Evolutionary conservation across 2,113 vertebrate species (phyloP).

Genomic region (Silurus glanis): DNA sequence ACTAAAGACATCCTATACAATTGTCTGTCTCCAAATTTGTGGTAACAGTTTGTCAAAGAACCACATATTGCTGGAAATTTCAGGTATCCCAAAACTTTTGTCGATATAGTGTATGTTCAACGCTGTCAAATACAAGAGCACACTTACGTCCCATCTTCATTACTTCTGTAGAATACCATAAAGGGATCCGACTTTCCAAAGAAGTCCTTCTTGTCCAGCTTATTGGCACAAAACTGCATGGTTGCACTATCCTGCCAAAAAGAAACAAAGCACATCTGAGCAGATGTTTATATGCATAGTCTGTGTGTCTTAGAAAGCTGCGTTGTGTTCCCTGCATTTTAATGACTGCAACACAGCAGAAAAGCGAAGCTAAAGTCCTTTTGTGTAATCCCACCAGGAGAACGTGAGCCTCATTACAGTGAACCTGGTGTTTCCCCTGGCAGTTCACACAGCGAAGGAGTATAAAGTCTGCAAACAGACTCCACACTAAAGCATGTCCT

Average conservation of each 20-base stretch:
- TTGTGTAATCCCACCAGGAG: constrained; percentile 38
- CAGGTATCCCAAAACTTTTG: no score
- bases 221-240: constrained; percentile 92
- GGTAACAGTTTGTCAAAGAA: no score
- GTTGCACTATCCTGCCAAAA: constrained; percentile 67
- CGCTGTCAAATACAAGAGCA: background rate
- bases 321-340: constrained; percentile 3
- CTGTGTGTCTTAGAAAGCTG: background rate
- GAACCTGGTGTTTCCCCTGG: constrained; percentile 12
- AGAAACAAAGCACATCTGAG: background rate
- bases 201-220: constrained; percentile 92
- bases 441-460: constrained; percentile 5
- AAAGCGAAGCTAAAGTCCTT: constrained; percentile 14
- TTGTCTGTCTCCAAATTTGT: no score
- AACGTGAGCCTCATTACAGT: constrained; percentile 28
- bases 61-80: no score
- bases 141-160: constrained; percentile 90
- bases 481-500: background rate
- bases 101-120: background rate
- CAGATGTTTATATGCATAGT: background rate
- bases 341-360: constrained; percentile 34
- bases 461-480: constrained; percentile 25
- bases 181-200: constrained; percentile 92
- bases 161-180: constrained; percentile 91
- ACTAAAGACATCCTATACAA: no score